A percentile compares a stretch with the other conserved stretches of the same genome.
Conservation (phyloP, 2,113 vertebrate genomes). For the Cyphotilapia sp. region DNA sequence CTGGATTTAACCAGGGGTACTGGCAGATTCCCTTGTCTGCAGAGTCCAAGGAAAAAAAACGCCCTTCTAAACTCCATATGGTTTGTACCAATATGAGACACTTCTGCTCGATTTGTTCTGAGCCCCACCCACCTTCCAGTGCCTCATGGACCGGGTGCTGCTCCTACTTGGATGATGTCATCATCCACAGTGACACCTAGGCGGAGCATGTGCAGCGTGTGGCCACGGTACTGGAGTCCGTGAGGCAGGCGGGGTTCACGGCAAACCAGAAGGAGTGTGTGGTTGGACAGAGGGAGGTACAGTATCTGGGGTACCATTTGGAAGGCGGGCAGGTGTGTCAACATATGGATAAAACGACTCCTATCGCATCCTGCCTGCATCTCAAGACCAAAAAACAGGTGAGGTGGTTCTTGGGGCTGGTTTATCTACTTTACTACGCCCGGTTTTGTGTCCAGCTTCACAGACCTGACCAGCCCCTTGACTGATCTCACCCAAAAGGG, state of each 20-base stretch:
- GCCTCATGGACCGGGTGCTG: not conserved
- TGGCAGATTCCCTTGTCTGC: not conserved
- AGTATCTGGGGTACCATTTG: not conserved
- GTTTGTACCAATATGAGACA: not conserved
- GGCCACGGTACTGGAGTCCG: not conserved
- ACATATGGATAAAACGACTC: not conserved
- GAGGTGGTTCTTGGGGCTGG: not conserved
- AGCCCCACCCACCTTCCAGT: not conserved
- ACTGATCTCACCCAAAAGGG: not conserved
- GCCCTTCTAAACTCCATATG: not conserved
- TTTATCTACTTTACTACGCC: not conserved
- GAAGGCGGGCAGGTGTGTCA: not conserved
- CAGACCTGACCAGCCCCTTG: not conserved
- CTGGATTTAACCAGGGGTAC: not conserved
- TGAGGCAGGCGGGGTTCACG: not conserved
- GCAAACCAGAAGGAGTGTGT: not conserved
- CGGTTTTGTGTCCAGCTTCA: not conserved
- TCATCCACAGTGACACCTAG: not conserved
- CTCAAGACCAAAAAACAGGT: not conserved
- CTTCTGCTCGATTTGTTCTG: not conserved
- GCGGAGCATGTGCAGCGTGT: not conserved
- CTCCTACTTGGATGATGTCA: not conserved
- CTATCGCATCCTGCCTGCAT: not conserved
- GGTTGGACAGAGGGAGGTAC: not conserved
- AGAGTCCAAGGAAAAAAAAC: not conserved